These are phyloP conservation scores for Sesia bembeciformis DNA, from an alignment of 2,888 invertebrate genomes.

Conservation along the genomic window DNA sequence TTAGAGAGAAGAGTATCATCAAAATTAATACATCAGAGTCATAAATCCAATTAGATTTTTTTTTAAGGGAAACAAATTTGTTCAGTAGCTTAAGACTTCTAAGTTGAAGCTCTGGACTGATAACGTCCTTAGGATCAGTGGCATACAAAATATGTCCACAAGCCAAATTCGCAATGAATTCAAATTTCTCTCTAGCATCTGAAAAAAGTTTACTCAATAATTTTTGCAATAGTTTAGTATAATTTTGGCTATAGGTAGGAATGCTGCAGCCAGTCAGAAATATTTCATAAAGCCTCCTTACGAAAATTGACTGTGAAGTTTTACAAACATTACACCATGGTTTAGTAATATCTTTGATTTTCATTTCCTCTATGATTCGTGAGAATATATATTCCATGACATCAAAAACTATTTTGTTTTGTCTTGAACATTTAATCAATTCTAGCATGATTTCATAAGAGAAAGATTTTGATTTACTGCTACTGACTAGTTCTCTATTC, in stretches of 20 bases:
- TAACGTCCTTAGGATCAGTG: constrained; percentile 48
- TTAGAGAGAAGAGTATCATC: constrained; percentile 71
- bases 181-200: constrained; percentile 56
- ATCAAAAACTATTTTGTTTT: constrained; percentile 69
- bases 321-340: constrained; percentile 60
- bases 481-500: constrained; percentile 38
- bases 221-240: constrained; percentile 49
- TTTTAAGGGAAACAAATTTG: constrained; percentile 36
- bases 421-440: constrained; percentile 40
- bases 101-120: constrained; percentile 65
- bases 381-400: constrained; percentile 70
- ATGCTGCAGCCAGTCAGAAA: constrained; percentile 62
- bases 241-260: constrained; percentile 42
- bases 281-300: constrained; percentile 58
- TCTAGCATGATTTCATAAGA: constrained; percentile 38
- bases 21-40: constrained; percentile 65
- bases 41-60: constrained; percentile 41
- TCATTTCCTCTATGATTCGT: constrained; percentile 61
- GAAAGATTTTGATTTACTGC: constrained; percentile 32
- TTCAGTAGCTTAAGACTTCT: constrained; percentile 59
- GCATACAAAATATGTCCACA: constrained; percentile 61
- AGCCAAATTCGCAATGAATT: constrained; percentile 74
- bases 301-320: constrained; percentile 44
- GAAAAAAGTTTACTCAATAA: constrained; percentile 60
- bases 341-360: constrained; percentile 42